Evolutionary conservation across 1,140 invertebrate genomes (phyloP).

Genomic region (Condylostylus longicornis): DNA sequence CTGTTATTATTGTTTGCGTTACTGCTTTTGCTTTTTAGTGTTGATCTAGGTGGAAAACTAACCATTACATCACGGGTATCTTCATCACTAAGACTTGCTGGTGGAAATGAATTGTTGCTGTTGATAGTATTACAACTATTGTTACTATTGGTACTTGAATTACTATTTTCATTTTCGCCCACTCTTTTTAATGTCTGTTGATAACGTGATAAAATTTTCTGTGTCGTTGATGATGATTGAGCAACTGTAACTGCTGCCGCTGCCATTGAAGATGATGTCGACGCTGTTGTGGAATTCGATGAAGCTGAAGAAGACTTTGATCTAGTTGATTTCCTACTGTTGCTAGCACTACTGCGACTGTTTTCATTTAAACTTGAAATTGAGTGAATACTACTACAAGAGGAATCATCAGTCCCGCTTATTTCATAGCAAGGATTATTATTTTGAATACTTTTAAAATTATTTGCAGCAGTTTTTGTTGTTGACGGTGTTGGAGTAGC

Average conservation of each 20-base stretch:
- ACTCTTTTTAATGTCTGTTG: not conserved
- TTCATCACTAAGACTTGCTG: not conserved
- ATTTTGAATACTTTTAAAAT: too few species aligned
- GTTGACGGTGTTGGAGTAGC: too few species aligned
- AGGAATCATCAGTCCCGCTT: conserved; percentile 1
- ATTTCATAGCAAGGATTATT: not conserved
- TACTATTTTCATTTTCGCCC: too few species aligned
- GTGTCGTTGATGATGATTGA: not conserved
- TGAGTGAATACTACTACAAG: conserved; percentile 1
- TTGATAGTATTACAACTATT: not conserved
- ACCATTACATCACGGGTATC: not conserved
- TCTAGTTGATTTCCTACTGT: not conserved
- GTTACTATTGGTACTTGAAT: not conserved
- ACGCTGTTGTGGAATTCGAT: not conserved
- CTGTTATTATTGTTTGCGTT: too few species aligned
- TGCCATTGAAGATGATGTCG: not conserved
- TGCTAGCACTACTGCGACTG: not conserved
- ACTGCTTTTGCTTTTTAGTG: too few species aligned
- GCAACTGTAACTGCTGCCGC: not conserved
- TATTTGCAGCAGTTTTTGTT: too few species aligned
- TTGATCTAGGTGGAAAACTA: not conserved
- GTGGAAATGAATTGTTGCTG: not conserved
- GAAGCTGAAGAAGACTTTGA: too few species aligned
- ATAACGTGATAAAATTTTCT: not conserved
- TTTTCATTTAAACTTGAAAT: not conserved